A percentile compares a stretch with the other conserved stretches of the same genome.
These are phyloP conservation scores for Tipula unca DNA, from an alignment of 2,888 invertebrate species.

Conservation along the genomic window DNA sequence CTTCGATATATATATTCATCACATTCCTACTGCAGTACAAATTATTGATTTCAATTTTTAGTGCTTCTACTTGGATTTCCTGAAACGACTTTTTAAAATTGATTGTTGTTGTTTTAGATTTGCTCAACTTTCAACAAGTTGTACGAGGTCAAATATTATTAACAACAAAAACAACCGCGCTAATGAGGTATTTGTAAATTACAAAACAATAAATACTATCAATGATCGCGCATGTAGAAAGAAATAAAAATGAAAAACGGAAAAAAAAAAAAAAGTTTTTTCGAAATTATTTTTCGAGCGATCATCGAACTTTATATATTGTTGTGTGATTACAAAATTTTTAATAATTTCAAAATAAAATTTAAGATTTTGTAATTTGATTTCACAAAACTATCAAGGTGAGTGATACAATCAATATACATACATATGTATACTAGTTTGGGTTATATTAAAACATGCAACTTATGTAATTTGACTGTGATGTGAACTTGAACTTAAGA, in stretches of 20 bases:
- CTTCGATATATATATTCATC: not conserved
- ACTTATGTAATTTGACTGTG: not conserved
- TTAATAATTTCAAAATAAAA: not conserved
- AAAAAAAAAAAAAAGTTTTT: not conserved
- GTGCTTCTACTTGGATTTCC: not conserved
- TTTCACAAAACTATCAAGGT: not conserved
- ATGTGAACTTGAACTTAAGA: not conserved
- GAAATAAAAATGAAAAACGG: not conserved
- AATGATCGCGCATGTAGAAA: not conserved
- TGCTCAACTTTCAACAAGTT: not conserved
- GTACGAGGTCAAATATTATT: not conserved
- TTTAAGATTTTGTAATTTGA: not conserved
- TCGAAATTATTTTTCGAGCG: not conserved
- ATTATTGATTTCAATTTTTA: not conserved
- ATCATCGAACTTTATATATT: not conserved
- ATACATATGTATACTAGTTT: not conserved
- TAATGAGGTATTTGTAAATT: constrained; percentile 8
- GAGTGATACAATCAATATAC: not conserved
- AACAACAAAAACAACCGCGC: not conserved
- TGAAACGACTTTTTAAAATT: not conserved
- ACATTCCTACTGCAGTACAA: not conserved
- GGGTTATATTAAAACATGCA: not conserved
- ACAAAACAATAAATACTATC: not conserved
- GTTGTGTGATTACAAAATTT: not conserved
- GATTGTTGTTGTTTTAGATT: not conserved